Conservation (phyloP, 2,797 vertebrate genomes). For the Dermochelys coriacea region DNA sequence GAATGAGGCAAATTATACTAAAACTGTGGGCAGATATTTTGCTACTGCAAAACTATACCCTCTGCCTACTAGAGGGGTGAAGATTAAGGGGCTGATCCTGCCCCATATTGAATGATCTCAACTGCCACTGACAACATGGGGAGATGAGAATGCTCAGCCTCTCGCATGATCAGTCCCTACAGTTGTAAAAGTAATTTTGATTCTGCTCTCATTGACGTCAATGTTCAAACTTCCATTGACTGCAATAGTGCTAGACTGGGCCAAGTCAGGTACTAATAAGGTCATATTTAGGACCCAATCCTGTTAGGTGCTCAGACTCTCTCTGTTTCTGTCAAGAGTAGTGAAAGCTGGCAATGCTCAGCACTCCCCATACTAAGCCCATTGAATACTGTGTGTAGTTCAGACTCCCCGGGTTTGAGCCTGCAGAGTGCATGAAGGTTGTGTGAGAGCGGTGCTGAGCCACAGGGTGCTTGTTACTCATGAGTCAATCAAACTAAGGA, state of each 20-base stretch:
- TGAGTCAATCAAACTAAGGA: not conserved
- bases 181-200: constrained; percentile 39
- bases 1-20: constrained; percentile 43
- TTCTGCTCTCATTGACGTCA: constrained; percentile 22
- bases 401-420: not conserved
- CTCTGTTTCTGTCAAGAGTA: not conserved
- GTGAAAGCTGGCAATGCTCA: constrained; percentile 18
- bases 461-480: not conserved
- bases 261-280: constrained; percentile 23
- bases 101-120: not conserved
- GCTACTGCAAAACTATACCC: constrained; percentile 19
- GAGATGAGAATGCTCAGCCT: not conserved
- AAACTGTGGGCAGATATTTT: constrained; percentile 44
- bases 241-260: constrained; percentile 59
- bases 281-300: constrained; percentile 40
- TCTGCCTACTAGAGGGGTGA: constrained; percentile 18
- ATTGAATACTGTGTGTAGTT: not conserved
- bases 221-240: constrained; percentile 41
- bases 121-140: not conserved
- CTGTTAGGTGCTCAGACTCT: not conserved
- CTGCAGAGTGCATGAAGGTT: not conserved
- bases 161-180: constrained; percentile 47
- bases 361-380: not conserved
- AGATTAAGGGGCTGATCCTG: constrained; percentile 46
- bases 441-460: not conserved